Evolutionary conservation across 1,140 invertebrate genomes (phyloP).

Genomic region (Anthonomus grandis): DNA sequence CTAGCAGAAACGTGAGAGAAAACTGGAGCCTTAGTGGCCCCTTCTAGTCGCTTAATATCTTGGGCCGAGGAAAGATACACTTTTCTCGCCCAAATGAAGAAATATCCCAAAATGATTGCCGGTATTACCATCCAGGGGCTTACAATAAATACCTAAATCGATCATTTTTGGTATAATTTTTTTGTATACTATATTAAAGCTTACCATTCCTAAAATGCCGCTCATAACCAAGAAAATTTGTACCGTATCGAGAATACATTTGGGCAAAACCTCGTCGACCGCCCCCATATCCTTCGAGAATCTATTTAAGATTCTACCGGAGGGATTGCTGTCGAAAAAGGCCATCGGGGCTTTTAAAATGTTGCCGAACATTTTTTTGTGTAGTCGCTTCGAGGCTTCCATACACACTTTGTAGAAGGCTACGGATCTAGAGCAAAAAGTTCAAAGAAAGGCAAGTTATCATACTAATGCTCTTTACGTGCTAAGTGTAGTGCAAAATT

Average conservation of each 20-base stretch:
- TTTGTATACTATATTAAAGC: not conserved
- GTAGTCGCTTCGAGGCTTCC: constrained; percentile 71
- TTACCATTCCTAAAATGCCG: constrained; percentile 58
- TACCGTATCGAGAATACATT: constrained; percentile 72
- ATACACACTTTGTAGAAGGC: constrained; percentile 78
- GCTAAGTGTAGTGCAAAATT: not conserved
- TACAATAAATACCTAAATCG: constrained; percentile 54
- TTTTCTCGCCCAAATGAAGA: constrained; percentile 71
- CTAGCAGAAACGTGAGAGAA: constrained; percentile 74
- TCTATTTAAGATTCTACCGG: constrained; percentile 64
- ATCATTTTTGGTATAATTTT: not conserved
- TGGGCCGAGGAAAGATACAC: constrained; percentile 81
- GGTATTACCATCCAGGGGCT: constrained; percentile 72
- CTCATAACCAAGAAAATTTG: constrained; percentile 58
- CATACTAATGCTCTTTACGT: not conserved
- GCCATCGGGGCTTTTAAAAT: constrained; percentile 65
- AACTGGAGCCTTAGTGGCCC: constrained; percentile 64
- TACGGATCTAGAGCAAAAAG: constrained; percentile 46
- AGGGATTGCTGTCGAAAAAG: constrained; percentile 62
- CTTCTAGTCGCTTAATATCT: constrained; percentile 82
- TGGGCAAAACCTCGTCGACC: constrained; percentile 84
- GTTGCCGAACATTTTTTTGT: constrained; percentile 78
- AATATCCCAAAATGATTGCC: constrained; percentile 60
- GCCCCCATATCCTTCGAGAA: constrained; percentile 78
- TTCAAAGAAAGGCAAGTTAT: not conserved